Evolutionary conservation across 2,888 invertebrate genomes (phyloP).

Genomic region (Magallana nippona): DNA sequence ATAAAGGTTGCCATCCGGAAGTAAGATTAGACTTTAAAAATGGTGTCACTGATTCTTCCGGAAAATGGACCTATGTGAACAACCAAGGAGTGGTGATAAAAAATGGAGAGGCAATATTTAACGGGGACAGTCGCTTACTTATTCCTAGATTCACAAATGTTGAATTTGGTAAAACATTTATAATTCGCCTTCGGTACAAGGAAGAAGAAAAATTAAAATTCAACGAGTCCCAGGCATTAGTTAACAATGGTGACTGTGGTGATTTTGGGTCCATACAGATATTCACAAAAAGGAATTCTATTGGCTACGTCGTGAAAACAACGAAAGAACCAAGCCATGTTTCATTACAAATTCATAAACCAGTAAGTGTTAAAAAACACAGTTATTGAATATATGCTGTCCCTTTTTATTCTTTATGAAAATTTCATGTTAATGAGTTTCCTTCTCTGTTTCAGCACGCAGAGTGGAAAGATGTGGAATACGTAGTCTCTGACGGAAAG

Average conservation of each 20-base stretch:
- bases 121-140: conserved; percentile 66
- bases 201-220: conserved; percentile 37
- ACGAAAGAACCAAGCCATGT: conserved; percentile 18
- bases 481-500: conserved; percentile 56
- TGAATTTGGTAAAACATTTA: conserved; percentile 61
- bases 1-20: conserved; percentile 62
- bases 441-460: conserved; percentile 51
- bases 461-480: conserved; percentile 69
- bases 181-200: conserved; percentile 66
- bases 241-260: conserved; percentile 70
- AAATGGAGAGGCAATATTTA: conserved; percentile 63
- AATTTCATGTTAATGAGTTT: background rate
- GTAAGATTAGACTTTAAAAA: conserved; percentile 61
- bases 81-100: conserved; percentile 65
- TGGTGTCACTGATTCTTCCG: conserved; percentile 58
- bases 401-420: no score
- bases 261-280: conserved; percentile 64
- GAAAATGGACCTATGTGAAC: conserved; percentile 53
- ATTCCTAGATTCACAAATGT: conserved; percentile 70
- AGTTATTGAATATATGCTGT: background rate
- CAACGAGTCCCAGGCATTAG: conserved; percentile 56
- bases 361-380: conserved; percentile 11
- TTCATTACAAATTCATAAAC: conserved; percentile 28
- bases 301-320: conserved; percentile 41
- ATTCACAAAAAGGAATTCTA: conserved; percentile 51